Conservation (phyloP, 2,888 invertebrate genomes). For the Glomeris marginata region DNA sequence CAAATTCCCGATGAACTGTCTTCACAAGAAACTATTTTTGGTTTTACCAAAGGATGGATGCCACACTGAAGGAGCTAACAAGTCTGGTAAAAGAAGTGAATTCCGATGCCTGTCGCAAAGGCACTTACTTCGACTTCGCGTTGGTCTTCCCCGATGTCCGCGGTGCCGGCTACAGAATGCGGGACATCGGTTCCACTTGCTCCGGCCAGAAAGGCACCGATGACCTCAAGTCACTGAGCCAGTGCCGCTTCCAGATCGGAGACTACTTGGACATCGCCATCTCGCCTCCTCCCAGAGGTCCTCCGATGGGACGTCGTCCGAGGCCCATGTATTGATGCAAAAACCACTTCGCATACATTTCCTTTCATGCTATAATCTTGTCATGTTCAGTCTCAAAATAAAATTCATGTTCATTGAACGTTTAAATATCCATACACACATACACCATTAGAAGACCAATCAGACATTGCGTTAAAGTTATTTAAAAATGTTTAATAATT, state of each 20-base stretch:
- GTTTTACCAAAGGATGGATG: conserved; percentile 49
- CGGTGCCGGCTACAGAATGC: conserved; percentile 66
- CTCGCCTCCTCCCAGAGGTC: conserved; percentile 27
- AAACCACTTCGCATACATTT: too few species aligned
- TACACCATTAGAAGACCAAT: too few species aligned
- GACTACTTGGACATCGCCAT: conserved; percentile 97
- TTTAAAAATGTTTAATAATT: too few species aligned
- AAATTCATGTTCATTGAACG: too few species aligned
- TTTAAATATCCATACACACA: too few species aligned
- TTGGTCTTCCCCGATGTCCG: conserved; percentile 43
- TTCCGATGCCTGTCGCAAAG: conserved; percentile 86
- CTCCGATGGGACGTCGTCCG: conserved; percentile 11
- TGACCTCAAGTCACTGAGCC: conserved; percentile 72
- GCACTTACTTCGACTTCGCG: conserved; percentile 94
- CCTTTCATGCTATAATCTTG: too few species aligned
- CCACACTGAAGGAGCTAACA: conserved; percentile 86
- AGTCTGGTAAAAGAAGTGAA: conserved; percentile 97
- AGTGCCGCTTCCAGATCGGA: conserved; percentile 72
- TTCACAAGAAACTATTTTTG: not conserved
- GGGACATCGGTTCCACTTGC: conserved; percentile 88
- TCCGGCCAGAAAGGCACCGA: conserved; percentile 85
- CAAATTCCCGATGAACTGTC: not conserved
- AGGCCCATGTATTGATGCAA: not conserved
- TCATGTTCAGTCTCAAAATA: too few species aligned
- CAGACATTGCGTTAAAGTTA: too few species aligned